Percentiles rank a stretch among this genome's conserved stretches.
Evolutionary conservation across 2,797 vertebrate genomes (phyloP).

Genomic region (Syncerus caffer): DNA sequence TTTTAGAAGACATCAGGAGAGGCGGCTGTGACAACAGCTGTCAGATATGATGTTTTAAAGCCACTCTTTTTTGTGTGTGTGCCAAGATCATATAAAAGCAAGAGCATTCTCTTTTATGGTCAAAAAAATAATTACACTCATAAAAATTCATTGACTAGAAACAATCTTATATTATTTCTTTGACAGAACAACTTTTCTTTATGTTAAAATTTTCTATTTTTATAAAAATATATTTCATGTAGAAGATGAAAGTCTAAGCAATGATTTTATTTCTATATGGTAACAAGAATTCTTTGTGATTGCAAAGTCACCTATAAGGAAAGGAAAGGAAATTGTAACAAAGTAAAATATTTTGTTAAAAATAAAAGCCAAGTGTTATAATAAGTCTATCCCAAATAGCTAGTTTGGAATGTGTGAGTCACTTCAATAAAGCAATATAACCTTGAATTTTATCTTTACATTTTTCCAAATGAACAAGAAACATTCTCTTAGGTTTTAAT

Average conservation of each 20-base stretch:
- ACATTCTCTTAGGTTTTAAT: not conserved
- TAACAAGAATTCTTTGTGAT: not conserved
- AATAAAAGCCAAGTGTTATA: not conserved
- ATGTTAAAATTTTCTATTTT: not conserved
- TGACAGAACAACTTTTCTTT: not conserved
- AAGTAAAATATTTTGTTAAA: not conserved
- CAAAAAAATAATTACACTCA: not conserved
- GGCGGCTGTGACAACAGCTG: not conserved
- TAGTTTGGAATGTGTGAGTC: not conserved
- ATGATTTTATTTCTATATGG: not conserved
- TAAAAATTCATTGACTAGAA: not conserved
- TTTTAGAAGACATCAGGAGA: not conserved
- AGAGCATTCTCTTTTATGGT: not conserved
- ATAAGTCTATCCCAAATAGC: not conserved
- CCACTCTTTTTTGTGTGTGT: not conserved
- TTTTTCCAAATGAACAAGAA: not conserved
- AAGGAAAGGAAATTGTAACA: not conserved
- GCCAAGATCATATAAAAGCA: not conserved
- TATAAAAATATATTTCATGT: not conserved
- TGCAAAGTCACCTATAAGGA: not conserved
- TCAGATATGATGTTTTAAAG: not conserved
- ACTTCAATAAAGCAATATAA: not conserved
- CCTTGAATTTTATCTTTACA: not conserved
- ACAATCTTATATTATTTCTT: not conserved
- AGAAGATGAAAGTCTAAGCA: not conserved